A percentile compares a stretch with the other conserved stretches of the same genome.
These are phyloP conservation scores for Aurelia aurita DNA, from an alignment of 30 jellyfish, hydroid and myxozoan species.

Conservation along the genomic window DNA sequence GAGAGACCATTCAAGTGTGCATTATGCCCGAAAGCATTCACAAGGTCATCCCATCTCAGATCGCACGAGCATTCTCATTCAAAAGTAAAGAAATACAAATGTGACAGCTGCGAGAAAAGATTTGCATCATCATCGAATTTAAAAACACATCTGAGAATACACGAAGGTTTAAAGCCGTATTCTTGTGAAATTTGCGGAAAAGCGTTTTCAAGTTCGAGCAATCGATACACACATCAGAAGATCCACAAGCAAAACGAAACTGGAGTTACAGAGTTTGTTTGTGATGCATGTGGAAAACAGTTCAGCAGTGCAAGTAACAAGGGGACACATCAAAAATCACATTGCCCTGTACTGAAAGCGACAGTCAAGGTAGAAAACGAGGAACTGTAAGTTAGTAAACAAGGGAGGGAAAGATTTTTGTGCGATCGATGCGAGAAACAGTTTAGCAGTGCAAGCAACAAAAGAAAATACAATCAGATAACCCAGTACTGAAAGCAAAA, in stretches of 20 bases:
- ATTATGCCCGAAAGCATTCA: constrained; percentile 65
- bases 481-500: constrained; percentile 31
- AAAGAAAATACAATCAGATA: constrained; percentile 25
- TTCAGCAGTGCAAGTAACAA: constrained; percentile 68
- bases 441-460: constrained; percentile 60
- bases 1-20: constrained; percentile 70
- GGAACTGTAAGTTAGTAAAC: not conserved
- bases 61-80: constrained; percentile 62
- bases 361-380: constrained; percentile 13
- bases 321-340: constrained; percentile 58
- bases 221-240: constrained; percentile 72
- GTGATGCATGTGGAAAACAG: constrained; percentile 59
- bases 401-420: constrained; percentile 45
- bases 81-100: constrained; percentile 34
- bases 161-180: constrained; percentile 66
- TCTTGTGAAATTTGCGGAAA: constrained; percentile 68
- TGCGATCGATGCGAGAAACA: constrained; percentile 48
- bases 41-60: constrained; percentile 68
- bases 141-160: constrained; percentile 58
- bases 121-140: constrained; percentile 62
- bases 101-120: constrained; percentile 47
- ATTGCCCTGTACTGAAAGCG: constrained; percentile 47
- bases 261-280: constrained; percentile 54
- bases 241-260: constrained; percentile 68
- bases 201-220: constrained; percentile 61